A percentile compares a stretch with the other conserved stretches of the same genome.
Evolutionary conservation across 2,113 vertebrate genomes (phyloP).

Genomic region (Lucifuga dentata): DNA sequence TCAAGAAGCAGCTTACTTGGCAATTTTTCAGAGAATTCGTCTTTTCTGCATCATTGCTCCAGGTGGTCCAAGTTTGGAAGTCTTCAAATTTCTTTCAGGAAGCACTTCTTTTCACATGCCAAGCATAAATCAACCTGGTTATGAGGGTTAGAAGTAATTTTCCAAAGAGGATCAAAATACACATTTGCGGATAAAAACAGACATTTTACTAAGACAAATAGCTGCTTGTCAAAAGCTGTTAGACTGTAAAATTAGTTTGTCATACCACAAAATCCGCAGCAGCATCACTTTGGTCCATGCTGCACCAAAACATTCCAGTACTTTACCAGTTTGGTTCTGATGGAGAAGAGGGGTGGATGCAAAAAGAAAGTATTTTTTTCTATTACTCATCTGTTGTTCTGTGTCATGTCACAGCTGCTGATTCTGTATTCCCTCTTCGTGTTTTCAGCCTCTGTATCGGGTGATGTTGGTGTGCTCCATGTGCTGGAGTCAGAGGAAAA

Average conservation of each 20-base stretch:
- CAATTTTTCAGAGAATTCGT: neutral
- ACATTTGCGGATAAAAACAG: neutral
- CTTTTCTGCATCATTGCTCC: neutral
- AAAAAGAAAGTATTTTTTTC: too few species aligned
- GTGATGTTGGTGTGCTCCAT: conserved; percentile 93
- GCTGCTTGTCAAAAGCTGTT: neutral
- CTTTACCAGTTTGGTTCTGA: neutral
- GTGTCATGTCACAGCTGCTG: neutral
- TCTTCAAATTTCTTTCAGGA: too few species aligned
- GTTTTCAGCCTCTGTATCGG: conserved; percentile 81
- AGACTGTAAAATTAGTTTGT: too few species aligned
- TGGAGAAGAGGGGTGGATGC: neutral
- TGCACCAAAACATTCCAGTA: neutral
- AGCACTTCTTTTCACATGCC: neutral
- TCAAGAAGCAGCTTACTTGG: too few species aligned
- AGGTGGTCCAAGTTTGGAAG: neutral
- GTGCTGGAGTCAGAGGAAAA: conserved; percentile 88
- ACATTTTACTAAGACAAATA: neutral
- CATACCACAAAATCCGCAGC: neutral
- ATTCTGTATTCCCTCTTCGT: neutral
- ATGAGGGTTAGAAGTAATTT: neutral
- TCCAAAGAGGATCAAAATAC: neutral
- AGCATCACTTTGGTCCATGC: neutral
- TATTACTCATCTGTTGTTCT: neutral
- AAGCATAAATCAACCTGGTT: too few species aligned